A percentile compares a stretch with the other conserved stretches of the same genome.
These are phyloP conservation scores for Tetranychus truncatus DNA, from an alignment of 2,888 invertebrate genomes.

Conservation along the genomic window DNA sequence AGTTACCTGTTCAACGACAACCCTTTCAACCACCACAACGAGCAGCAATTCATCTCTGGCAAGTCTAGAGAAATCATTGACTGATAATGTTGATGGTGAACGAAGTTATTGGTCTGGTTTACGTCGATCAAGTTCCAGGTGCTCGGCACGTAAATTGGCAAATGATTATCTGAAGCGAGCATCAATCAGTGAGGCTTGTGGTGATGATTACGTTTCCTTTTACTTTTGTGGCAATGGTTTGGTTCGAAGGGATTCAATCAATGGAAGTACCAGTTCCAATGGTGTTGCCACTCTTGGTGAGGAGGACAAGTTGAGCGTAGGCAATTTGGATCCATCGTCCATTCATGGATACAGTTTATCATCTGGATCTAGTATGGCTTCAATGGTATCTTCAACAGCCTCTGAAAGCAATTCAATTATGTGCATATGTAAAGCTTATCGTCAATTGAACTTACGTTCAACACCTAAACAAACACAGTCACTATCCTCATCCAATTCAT, in stretches of 20 bases:
- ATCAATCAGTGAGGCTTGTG: slow-evolving; percentile 5
- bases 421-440: slow-evolving; percentile 10
- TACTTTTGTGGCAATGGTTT: neutral
- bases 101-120: neutral
- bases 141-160: neutral
- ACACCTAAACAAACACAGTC: neutral
- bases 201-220: slow-evolving; percentile 7
- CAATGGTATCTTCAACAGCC: neutral
- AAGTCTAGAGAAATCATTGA: neutral
- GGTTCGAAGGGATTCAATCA: neutral
- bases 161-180: slow-evolving; percentile 7
- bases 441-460: slow-evolving; percentile 3
- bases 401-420: neutral
- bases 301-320: neutral
- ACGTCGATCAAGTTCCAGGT: neutral
- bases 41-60: neutral
- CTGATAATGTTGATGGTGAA: neutral
- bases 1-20: slow-evolving; percentile 1
- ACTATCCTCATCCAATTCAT: neutral
- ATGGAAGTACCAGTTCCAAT: neutral
- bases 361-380: slow-evolving; percentile 6
- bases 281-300: neutral
- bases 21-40: slow-evolving; percentile 6
- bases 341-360: neutral
- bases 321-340: neutral